Conservation (phyloP, 2,113 vertebrate species). For the Lutjanus erythropterus region DNA sequence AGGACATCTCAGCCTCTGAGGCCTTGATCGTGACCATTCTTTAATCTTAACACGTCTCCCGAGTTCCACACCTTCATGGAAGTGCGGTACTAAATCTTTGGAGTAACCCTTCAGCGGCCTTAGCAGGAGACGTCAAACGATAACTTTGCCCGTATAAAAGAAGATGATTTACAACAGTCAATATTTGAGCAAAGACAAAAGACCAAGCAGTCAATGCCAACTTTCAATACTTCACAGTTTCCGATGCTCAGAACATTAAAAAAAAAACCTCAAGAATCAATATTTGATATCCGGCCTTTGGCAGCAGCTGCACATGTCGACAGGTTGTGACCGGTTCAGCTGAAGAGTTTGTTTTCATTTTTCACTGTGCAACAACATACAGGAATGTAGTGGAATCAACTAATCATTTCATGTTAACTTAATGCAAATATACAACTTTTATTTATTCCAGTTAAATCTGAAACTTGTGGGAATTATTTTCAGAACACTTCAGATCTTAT, state of each 20-base stretch:
- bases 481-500: too few relatives aligned
- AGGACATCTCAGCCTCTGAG: background rate
- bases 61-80: background rate
- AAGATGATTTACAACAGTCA: background rate
- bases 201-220: background rate
- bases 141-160: background rate
- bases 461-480: too few relatives aligned
- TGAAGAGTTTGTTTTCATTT: too few relatives aligned
- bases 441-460: too few relatives aligned
- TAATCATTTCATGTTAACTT: too few relatives aligned
- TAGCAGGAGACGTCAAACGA: background rate
- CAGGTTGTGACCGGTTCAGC: too few relatives aligned
- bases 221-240: background rate
- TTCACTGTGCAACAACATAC: too few relatives aligned
- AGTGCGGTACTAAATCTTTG: background rate
- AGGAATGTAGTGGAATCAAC: too few relatives aligned
- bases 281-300: too few relatives aligned
- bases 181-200: background rate
- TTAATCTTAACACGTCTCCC: background rate
- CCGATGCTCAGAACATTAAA: too few relatives aligned
- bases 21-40: background rate
- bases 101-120: background rate
- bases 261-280: too few relatives aligned
- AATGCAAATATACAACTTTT: too few relatives aligned
- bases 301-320: background rate